Evolutionary conservation across 2,888 invertebrate genomes (phyloP).

Genomic region (Brachyopa scutellaris): DNA sequence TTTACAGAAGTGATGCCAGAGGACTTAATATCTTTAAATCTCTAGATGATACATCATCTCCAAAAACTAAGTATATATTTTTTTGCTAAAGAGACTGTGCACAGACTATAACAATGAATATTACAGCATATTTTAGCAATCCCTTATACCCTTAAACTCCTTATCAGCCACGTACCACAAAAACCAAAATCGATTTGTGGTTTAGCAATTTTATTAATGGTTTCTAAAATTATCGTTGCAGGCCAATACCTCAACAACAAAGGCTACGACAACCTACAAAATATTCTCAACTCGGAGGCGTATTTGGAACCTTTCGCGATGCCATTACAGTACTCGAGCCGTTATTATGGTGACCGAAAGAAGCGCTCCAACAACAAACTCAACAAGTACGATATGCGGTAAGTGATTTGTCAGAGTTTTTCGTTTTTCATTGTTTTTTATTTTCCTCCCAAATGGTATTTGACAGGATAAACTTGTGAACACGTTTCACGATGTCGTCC

Average conservation of each 20-base stretch:
- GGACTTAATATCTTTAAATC: too few relatives aligned
- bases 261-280: slow-evolving; percentile 81
- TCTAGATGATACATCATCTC: too few relatives aligned
- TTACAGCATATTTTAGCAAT: too few relatives aligned
- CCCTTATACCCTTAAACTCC: not conserved
- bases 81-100: too few relatives aligned
- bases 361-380: slow-evolving; percentile 80
- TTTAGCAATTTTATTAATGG: slow-evolving; percentile 17
- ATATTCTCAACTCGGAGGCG: slow-evolving; percentile 80
- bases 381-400: slow-evolving; percentile 79
- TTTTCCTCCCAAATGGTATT: not conserved
- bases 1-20: too few relatives aligned
- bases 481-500: slow-evolving; percentile 15
- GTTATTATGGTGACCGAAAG: slow-evolving; percentile 80
- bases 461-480: not conserved
- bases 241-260: slow-evolving; percentile 78
- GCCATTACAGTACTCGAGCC: slow-evolving; percentile 78
- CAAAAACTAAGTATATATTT: too few relatives aligned
- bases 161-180: not conserved
- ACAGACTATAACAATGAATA: too few relatives aligned
- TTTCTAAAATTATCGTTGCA: too few relatives aligned
- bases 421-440: not conserved
- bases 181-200: slow-evolving; percentile 8
- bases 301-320: slow-evolving; percentile 80
- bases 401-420: slow-evolving; percentile 57